Conservation (phyloP, 2,113 vertebrate genomes). For the Oryzias melastigma region DNA sequence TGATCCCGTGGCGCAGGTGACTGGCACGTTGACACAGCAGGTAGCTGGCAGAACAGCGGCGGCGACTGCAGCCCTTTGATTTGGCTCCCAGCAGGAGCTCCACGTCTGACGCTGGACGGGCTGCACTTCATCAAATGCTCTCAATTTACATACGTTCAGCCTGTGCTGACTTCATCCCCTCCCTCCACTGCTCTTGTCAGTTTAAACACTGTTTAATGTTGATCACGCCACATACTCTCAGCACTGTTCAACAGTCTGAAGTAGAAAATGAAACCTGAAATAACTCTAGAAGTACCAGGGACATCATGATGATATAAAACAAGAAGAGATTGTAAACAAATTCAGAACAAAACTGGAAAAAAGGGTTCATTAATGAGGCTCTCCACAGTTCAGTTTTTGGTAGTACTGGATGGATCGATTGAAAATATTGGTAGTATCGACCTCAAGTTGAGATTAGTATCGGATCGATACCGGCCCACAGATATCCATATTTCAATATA, state of each 20-base stretch:
- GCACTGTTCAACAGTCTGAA: too few species aligned
- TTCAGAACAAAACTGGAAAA: too few species aligned
- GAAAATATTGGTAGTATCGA: too few species aligned
- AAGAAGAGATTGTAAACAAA: too few species aligned
- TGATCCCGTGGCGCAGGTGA: constrained; percentile 31
- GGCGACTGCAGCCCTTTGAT: constrained; percentile 46
- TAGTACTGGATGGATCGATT: too few species aligned
- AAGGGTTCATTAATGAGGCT: too few species aligned
- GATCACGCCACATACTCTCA: too few species aligned
- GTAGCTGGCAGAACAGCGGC: constrained; percentile 47
- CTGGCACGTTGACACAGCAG: constrained; percentile 56
- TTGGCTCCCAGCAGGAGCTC: constrained; percentile 46
- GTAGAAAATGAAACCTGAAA: background rate
- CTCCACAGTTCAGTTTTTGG: too few species aligned
- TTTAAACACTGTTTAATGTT: too few species aligned
- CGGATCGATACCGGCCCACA: too few species aligned
- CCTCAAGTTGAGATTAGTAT: too few species aligned
- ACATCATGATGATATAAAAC: background rate
- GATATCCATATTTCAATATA: too few species aligned
- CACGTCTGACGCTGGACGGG: constrained; percentile 38
- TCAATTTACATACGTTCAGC: constrained; percentile 2
- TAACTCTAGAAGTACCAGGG: background rate
- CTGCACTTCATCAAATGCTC: constrained; percentile 45
- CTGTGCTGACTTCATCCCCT: constrained; percentile 2
- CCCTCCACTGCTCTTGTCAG: background rate